Conservation (phyloP, 1,140 invertebrate species). For the Teleopsis dalmanni region DNA sequence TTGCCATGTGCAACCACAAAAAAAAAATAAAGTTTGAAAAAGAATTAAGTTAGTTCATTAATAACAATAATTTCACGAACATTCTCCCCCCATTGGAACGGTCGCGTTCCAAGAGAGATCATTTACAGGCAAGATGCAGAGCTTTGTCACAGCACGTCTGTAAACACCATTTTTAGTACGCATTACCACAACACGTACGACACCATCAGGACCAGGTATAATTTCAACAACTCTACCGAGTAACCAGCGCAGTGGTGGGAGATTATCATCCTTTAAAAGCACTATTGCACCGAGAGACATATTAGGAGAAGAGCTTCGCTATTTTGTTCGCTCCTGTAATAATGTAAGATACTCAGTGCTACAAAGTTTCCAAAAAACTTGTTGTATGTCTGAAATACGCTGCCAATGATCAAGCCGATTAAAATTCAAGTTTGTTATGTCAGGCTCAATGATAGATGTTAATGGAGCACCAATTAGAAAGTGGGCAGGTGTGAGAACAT, state of each 20-base stretch:
- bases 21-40: no score
- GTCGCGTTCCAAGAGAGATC: background rate
- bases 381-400: background rate
- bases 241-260: slow-evolving; percentile 37
- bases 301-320: background rate
- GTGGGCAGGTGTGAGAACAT: slow-evolving; percentile 32
- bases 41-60: no score
- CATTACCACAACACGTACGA: background rate
- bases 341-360: no score
- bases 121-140: slow-evolving; percentile 3
- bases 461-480: slow-evolving; percentile 33
- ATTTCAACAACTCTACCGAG: background rate
- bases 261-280: slow-evolving; percentile 30
- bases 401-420: background rate
- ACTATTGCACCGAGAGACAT: slow-evolving; percentile 17
- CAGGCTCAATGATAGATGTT: slow-evolving; percentile 18
- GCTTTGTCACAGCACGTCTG: slow-evolving; percentile 2
- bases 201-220: slow-evolving; percentile 1
- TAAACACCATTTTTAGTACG: background rate
- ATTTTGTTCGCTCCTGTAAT: slow-evolving; percentile 5
- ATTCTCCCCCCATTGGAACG: slow-evolving; percentile 10
- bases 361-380: slow-evolving; percentile 8
- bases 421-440: slow-evolving; percentile 5
- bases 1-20: no score
- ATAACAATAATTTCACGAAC: background rate